phyloP scores from a whole-genome alignment of 2,888 invertebrate species.

The Erebia aethiops region DNA sequence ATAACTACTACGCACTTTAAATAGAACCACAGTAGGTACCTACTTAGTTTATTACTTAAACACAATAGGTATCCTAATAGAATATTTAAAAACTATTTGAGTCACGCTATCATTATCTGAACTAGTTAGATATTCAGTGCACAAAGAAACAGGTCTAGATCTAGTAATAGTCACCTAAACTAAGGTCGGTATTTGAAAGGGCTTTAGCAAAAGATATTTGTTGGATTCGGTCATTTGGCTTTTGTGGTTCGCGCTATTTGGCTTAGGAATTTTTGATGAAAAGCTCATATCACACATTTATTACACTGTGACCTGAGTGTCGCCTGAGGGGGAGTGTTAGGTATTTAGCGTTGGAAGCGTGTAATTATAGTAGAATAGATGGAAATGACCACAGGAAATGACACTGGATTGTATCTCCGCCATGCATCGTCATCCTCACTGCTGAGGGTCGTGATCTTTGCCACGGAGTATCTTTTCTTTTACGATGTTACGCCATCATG shows the following conservation, averaged over 20 bases:
- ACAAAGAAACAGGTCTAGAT: slow-evolving; percentile 64
- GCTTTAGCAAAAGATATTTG: slow-evolving; percentile 59
- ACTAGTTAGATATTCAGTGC: slow-evolving; percentile 31
- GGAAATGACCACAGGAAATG: too few relatives aligned
- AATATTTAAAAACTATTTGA: slow-evolving; percentile 15
- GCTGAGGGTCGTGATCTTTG: too few relatives aligned
- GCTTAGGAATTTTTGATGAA: background rate
- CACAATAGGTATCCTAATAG: background rate
- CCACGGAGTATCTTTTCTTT: too few relatives aligned
- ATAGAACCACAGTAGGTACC: background rate
- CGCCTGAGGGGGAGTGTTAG: too few relatives aligned
- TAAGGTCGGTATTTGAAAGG: slow-evolving; percentile 80
- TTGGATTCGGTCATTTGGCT: slow-evolving; percentile 51
- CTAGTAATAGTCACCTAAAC: slow-evolving; percentile 46
- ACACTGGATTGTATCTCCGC: too few relatives aligned
- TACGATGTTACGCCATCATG: too few relatives aligned
- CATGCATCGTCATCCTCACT: too few relatives aligned
- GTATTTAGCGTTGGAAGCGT: too few relatives aligned
- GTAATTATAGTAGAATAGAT: too few relatives aligned
- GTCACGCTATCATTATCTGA: slow-evolving; percentile 18
- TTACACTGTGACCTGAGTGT: too few relatives aligned
- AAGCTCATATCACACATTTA: too few relatives aligned
- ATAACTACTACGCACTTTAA: background rate
- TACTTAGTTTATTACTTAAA: background rate
- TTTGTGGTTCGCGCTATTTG: slow-evolving; percentile 53